These are phyloP conservation scores for Ceyx melanurus DNA, from an alignment of 2,113 vertebrate species.

Conservation along the genomic window DNA sequence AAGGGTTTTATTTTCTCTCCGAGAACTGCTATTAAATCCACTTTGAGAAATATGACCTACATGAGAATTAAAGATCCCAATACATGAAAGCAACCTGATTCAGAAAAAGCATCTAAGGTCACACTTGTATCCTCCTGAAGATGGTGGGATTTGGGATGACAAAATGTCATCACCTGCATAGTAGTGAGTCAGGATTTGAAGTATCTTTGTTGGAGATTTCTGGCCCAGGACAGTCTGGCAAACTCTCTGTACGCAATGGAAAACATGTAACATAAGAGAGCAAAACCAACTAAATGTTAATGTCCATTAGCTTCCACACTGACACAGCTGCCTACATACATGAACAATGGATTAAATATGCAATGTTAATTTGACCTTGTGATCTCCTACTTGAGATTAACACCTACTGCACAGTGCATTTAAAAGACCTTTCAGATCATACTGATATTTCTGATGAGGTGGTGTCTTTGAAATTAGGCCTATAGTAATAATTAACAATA, in stretches of 20 bases:
- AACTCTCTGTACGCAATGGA: not conserved
- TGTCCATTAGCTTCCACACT: not conserved
- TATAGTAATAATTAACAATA: not conserved
- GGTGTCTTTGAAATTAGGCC: not conserved
- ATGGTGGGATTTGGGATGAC: not conserved
- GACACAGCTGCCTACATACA: rapidly evolving
- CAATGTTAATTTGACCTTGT: not conserved
- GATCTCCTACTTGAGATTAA: not conserved
- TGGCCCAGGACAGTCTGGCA: not conserved
- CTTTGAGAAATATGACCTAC: not conserved
- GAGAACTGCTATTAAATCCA: not conserved
- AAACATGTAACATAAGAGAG: not conserved
- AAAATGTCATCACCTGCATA: not conserved
- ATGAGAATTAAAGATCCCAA: not conserved
- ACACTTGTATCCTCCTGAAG: not conserved
- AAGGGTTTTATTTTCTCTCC: not conserved
- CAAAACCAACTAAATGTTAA: not conserved
- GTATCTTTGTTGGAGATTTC: not conserved
- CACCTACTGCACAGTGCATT: not conserved
- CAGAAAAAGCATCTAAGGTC: not conserved
- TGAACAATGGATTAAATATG: not conserved
- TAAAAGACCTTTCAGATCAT: not conserved
- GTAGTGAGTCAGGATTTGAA: not conserved
- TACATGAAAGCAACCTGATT: not conserved
- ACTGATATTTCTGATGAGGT: not conserved